phyloP scores from a whole-genome alignment of 2,113 vertebrate species.

The Cyanistes caeruleus region DNA sequence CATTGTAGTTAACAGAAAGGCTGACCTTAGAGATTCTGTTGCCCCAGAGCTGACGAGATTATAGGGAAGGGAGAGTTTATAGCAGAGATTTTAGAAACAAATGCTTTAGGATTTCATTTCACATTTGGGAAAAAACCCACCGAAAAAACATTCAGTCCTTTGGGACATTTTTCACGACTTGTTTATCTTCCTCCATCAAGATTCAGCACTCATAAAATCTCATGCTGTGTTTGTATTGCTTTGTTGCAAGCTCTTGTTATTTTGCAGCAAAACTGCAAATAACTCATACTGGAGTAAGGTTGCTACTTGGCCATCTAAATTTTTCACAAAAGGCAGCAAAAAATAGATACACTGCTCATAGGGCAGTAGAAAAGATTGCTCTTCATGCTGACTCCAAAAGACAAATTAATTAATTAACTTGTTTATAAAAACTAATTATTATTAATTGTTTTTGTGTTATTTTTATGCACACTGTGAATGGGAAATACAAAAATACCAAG shows the following conservation, averaged over 20 bases:
- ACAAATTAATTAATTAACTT: not conserved
- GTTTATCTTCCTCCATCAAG: not conserved
- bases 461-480: not conserved
- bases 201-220: not conserved
- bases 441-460: not conserved
- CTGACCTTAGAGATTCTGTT: constrained; percentile 50
- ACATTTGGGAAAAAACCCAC: not conserved
- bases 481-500: not conserved
- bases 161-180: not conserved
- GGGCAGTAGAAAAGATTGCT: not conserved
- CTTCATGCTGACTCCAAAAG: not conserved
- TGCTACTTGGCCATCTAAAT: not conserved
- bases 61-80: constrained; percentile 26
- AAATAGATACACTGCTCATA: not conserved
- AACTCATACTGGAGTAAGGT: not conserved
- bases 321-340: not conserved
- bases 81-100: constrained; percentile 55
- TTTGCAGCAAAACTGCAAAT: not conserved
- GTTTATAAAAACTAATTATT: not conserved
- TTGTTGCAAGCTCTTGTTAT: not conserved
- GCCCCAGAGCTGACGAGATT: constrained; percentile 23
- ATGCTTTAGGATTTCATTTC: constrained; percentile 20
- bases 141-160: constrained; percentile 10
- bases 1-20: not conserved
- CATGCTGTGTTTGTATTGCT: not conserved